phyloP scores from a whole-genome alignment of 30 jellyfish, hydroid and myxozoan genomes.

The Cassiopea andromeda region DNA sequence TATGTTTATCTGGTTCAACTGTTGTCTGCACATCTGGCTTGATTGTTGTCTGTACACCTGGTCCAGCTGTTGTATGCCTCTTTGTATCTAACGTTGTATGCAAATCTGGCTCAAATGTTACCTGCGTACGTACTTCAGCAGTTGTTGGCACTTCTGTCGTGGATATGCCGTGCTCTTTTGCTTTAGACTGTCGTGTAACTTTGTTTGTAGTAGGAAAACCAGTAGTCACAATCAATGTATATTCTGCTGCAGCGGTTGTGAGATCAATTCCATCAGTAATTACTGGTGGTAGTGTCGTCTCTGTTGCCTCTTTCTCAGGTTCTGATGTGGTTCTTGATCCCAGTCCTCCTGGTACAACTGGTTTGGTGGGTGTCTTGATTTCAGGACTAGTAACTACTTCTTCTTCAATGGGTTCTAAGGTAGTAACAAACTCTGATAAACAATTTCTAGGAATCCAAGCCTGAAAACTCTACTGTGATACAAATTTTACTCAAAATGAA shows the following conservation, averaged over 20 bases:
- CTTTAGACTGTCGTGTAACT: neutral
- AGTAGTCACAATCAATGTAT: constrained; percentile 10
- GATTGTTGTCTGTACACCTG: neutral
- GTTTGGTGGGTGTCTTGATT: neutral
- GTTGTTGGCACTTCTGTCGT: constrained; percentile 21
- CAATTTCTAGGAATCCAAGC: no score
- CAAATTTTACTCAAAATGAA: no score
- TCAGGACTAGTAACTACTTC: neutral
- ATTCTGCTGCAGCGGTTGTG: constrained; percentile 10
- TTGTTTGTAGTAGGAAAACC: neutral
- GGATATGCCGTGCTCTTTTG: neutral
- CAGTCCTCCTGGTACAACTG: neutral
- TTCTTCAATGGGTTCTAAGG: neutral
- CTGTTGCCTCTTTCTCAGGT: neutral
- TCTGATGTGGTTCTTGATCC: neutral
- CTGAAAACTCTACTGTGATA: no score
- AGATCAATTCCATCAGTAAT: constrained; percentile 18
- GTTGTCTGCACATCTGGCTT: neutral
- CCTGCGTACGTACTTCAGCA: neutral
- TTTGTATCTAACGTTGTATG: neutral
- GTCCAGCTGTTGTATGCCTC: neutral
- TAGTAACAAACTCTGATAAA: neutral
- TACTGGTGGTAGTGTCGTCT: neutral
- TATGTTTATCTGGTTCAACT: neutral
- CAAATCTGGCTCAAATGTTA: neutral